A percentile compares a stretch with the other conserved stretches of the same genome.
Evolutionary conservation across 2,113 vertebrate species (phyloP).

Genomic region (Mohoua ochrocephala): DNA sequence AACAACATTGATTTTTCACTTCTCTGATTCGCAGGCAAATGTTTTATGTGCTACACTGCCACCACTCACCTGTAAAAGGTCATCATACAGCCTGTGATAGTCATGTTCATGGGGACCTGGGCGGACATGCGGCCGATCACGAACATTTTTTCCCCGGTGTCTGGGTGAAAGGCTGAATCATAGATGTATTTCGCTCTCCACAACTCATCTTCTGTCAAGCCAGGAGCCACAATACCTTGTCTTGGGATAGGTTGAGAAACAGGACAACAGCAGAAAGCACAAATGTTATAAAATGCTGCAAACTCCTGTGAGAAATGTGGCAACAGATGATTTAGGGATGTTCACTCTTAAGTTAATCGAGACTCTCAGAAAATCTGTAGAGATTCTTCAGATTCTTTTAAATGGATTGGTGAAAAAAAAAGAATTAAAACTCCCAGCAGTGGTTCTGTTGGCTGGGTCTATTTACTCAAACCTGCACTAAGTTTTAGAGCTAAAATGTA

Average conservation of each 20-base stretch:
- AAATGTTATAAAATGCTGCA: background rate
- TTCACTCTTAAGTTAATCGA: background rate
- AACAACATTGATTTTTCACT: background rate
- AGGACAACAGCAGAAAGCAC: background rate
- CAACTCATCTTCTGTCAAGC: conserved; percentile 90
- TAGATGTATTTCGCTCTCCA: conserved; percentile 96
- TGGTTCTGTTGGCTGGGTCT: background rate
- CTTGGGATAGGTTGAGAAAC: conserved; percentile 60
- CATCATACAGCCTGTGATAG: conserved; percentile 99
- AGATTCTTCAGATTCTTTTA: background rate
- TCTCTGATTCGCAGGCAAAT: background rate
- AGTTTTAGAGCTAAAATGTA: background rate
- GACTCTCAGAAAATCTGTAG: background rate
- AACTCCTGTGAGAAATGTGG: background rate
- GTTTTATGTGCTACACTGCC: background rate
- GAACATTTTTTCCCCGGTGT: conserved; percentile 97
- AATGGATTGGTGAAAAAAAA: background rate
- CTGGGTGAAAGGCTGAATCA: conserved; percentile 96
- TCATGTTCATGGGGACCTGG: conserved; percentile 99
- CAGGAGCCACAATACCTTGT: conserved; percentile 83
- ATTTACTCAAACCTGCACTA: background rate
- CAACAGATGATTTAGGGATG: background rate
- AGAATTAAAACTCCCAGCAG: background rate
- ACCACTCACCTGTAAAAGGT: conserved; percentile 91
- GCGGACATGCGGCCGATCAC: conserved; percentile 97